These are phyloP conservation scores for Irena cyanogastra DNA, from an alignment of 2,113 vertebrate genomes.

Conservation along the genomic window DNA sequence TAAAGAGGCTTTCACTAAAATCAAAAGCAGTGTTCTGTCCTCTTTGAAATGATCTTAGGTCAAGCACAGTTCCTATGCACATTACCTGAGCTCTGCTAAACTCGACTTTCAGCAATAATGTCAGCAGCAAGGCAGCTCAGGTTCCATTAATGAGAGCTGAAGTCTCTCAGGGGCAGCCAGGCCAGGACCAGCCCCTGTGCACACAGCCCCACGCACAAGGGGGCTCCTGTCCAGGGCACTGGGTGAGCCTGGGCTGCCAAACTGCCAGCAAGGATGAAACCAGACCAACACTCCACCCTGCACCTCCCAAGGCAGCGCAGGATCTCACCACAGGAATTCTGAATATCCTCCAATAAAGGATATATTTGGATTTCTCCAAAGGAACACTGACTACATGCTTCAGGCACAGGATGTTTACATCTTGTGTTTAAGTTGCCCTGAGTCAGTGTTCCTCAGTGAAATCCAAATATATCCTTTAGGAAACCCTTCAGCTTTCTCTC, in stretches of 20 bases:
- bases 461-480: neutral
- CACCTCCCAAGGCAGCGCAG: neutral
- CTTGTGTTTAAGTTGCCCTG: neutral
- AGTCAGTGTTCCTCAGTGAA: neutral
- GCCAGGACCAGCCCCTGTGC: neutral
- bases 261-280: neutral
- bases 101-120: neutral
- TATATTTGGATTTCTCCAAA: neutral
- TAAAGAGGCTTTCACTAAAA: neutral
- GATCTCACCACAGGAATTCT: neutral
- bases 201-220: neutral
- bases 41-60: neutral
- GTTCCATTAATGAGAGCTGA: neutral
- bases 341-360: neutral
- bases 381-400: accelerated
- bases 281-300: neutral
- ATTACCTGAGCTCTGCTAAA: neutral
- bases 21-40: neutral
- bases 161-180: neutral
- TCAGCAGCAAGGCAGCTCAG: neutral
- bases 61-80: neutral
- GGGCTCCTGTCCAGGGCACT: neutral
- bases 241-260: neutral
- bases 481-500: neutral
- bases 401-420: neutral